These are phyloP conservation scores for Scrobipalpa costella DNA, from an alignment of 2,888 invertebrate genomes.

Conservation along the genomic window DNA sequence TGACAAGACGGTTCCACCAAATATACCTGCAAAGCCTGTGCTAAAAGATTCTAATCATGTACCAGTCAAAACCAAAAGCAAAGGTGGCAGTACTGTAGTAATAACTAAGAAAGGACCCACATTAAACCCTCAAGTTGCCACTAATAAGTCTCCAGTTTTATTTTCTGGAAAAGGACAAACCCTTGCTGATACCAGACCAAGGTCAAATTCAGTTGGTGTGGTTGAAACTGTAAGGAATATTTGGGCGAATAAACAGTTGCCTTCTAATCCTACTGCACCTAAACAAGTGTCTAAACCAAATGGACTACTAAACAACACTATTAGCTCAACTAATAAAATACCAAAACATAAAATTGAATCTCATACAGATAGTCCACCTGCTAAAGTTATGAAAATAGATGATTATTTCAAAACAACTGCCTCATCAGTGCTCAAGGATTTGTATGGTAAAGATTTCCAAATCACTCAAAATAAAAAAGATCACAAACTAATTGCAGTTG, in stretches of 20 bases:
- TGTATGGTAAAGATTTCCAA: slow-evolving; percentile 67
- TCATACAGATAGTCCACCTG: slow-evolving; percentile 47
- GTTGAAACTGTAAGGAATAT: slow-evolving; percentile 47
- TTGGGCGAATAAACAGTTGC: slow-evolving; percentile 48
- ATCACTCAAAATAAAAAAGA: slow-evolving; percentile 46
- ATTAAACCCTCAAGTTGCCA: slow-evolving; percentile 41
- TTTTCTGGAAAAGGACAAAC: slow-evolving; percentile 48
- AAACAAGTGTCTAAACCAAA: slow-evolving; percentile 16
- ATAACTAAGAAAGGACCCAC: slow-evolving; percentile 45
- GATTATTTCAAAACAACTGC: slow-evolving; percentile 62
- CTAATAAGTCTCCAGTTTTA: slow-evolving; percentile 32
- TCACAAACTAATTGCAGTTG: slow-evolving; percentile 50
- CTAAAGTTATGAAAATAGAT: slow-evolving; percentile 67
- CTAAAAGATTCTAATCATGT: slow-evolving; percentile 44
- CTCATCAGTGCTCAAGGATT: slow-evolving; percentile 59
- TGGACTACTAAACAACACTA: slow-evolving; percentile 21
- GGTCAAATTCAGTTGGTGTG: slow-evolving; percentile 36
- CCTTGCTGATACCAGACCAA: slow-evolving; percentile 36
- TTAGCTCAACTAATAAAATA: not conserved
- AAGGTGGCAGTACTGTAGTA: slow-evolving; percentile 41
- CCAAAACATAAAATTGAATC: slow-evolving; percentile 48
- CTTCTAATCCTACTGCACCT: not conserved
- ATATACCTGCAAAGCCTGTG: slow-evolving; percentile 33
- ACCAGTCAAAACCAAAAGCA: slow-evolving; percentile 39
- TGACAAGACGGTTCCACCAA: slow-evolving; percentile 41